These are phyloP conservation scores for Ephialtes manifestator DNA, from an alignment of 2,888 invertebrate species.

Conservation along the genomic window DNA sequence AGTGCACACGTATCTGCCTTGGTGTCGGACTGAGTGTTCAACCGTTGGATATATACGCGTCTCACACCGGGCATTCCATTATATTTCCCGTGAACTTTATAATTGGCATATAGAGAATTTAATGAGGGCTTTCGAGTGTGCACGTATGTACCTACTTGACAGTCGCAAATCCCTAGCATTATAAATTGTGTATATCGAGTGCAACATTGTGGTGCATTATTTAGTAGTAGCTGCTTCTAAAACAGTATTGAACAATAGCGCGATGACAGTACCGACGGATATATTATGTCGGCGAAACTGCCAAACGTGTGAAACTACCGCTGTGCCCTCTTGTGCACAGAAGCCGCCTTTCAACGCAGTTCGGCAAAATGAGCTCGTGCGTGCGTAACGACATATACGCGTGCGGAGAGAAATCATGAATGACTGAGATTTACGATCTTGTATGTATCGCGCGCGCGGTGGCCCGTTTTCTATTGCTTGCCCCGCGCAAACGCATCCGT, in stretches of 20 bases:
- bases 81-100: conserved; percentile 55
- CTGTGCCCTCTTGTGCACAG: not conserved
- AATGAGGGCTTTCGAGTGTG: conserved; percentile 44
- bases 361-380: conserved; percentile 16
- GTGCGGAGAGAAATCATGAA: conserved; percentile 72
- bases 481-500: conserved; percentile 24
- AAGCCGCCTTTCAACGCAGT: not conserved
- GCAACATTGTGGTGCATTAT: conserved; percentile 31
- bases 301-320: conserved; percentile 11
- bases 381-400: conserved; percentile 28
- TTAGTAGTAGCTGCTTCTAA: not conserved
- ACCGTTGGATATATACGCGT: not conserved
- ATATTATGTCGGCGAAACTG: not conserved
- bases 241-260: conserved; percentile 30
- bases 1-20: not conserved
- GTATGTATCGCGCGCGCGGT: conserved; percentile 48
- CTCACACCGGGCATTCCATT: conserved; percentile 15
- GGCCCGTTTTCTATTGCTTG: conserved; percentile 68
- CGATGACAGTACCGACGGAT: conserved; percentile 31
- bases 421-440: conserved; percentile 72
- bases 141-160: conserved; percentile 42
- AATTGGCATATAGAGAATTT: conserved; percentile 59
- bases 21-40: not conserved
- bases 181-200: conserved; percentile 27
- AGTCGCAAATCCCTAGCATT: conserved; percentile 52